These are phyloP conservation scores for Chymomyza amoena DNA, from an alignment of 2,888 invertebrate genomes.

Conservation along the genomic window DNA sequence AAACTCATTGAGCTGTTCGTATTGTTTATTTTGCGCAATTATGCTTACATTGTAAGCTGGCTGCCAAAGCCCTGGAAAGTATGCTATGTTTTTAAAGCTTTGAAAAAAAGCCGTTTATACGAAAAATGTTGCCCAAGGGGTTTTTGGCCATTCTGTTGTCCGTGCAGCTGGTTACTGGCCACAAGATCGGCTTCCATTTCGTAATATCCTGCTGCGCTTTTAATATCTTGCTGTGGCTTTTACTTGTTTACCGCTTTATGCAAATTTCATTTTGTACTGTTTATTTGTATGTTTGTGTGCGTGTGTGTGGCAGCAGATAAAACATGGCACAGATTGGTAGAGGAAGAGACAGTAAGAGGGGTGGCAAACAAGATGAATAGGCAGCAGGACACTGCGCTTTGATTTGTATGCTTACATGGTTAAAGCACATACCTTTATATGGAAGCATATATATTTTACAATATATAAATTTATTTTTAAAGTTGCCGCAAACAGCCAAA, in stretches of 20 bases:
- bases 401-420: neutral
- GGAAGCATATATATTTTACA: neutral
- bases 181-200: slow-evolving; percentile 12
- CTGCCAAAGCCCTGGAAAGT: neutral
- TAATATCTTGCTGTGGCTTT: slow-evolving; percentile 41
- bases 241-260: slow-evolving; percentile 46
- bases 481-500: neutral
- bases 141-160: neutral
- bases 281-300: neutral
- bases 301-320: slow-evolving; percentile 1
- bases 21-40: neutral
- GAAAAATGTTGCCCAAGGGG: neutral
- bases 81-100: neutral
- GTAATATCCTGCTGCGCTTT: slow-evolving; percentile 36
- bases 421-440: neutral
- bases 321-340: slow-evolving; percentile 1
- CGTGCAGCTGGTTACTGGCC: neutral
- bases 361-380: neutral
- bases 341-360: neutral
- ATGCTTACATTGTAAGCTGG: neutral
- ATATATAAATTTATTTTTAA: neutral
- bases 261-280: slow-evolving; percentile 33
- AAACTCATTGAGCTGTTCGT: neutral
- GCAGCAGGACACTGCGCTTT: neutral
- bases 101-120: neutral